These are phyloP conservation scores for Tauraco hartlaubi DNA, from an alignment of 2,797 vertebrate species.

Conservation along the genomic window DNA sequence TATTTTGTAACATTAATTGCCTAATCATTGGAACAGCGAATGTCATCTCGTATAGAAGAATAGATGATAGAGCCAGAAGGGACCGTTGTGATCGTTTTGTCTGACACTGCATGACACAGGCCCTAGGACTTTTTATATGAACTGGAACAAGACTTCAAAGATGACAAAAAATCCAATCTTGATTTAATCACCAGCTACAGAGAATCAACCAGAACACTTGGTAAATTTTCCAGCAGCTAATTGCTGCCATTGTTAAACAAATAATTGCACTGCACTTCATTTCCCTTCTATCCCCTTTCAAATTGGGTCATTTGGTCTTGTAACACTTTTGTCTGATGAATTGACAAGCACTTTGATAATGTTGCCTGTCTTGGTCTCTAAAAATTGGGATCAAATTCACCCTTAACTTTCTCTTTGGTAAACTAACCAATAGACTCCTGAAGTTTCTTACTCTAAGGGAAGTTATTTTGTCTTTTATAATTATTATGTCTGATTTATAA, in stretches of 20 bases:
- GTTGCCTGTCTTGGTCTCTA: neutral
- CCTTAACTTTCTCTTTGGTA: neutral
- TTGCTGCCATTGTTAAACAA: constrained; percentile 34
- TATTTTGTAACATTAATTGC: constrained; percentile 13
- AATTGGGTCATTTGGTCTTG: neutral
- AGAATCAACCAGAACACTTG: neutral
- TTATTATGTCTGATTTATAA: neutral
- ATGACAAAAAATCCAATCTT: neutral
- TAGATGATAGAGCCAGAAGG: neutral
- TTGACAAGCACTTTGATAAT: neutral
- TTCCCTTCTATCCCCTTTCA: neutral
- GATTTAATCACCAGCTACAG: constrained; percentile 21
- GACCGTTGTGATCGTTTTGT: neutral
- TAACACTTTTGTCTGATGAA: neutral
- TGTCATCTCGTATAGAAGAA: neutral
- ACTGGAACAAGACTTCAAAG: constrained; percentile 30
- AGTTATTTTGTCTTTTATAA: neutral
- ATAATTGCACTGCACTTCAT: constrained; percentile 9
- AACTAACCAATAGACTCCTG: neutral
- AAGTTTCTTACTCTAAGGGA: neutral
- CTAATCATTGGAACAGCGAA: neutral
- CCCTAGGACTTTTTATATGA: constrained; percentile 23
- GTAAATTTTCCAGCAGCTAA: constrained; percentile 42
- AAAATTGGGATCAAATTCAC: neutral
- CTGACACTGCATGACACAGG: neutral